Evolutionary conservation across 2,888 invertebrate genomes (phyloP), one percentile per base, ranked within the genome.

Genomic region (Sinhomidia bicolor): DNA sequence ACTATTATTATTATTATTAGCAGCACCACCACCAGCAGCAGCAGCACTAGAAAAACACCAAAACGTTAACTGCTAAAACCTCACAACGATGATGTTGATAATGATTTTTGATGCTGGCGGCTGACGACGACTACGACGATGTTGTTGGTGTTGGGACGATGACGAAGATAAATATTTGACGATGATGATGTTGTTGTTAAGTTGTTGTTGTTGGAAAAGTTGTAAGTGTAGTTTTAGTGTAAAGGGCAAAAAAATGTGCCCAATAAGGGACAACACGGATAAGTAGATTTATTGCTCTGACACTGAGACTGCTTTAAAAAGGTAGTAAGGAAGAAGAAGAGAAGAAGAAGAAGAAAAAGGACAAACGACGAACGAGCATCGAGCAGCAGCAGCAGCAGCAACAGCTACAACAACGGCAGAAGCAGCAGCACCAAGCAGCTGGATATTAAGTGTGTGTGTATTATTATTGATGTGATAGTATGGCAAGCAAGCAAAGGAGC

Each of bases 241-340:
- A 32, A 41, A 78, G 32, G 57, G 57, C 20, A 54, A 68, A 68
- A 32, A 68, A 54, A 29, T 54, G 14, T 54, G 51, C 78, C 78
- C 78, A 57, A 78, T 78, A 57, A 80, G 80, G 80, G 80, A 80
- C 80, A 62, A 60, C 60, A 62, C 60, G 83, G 71, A 74, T 54
- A 83, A 83, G 32, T 81, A 29, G 65, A 81, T 81, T 81, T 80
- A 80, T 80, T 60, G 54, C 65, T 44, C 23, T 81, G 81, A 81
- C 81, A 81, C 81, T 81, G 62, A 62, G 23, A 44, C 62, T 62
- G 44, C 62, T 41, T 81, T 62, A 65, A 41, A 65, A 82, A 65
- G 68, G 68, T 65, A 68, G 82, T 82, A 82, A 82, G 82, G 82
- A 82, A 68, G 82, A 60, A 65, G 60, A 62, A 47, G 10, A 51